These are phyloP conservation scores for Myoxocephalus aenaeus DNA, from an alignment of 2,797 vertebrate species.

Conservation along the genomic window DNA sequence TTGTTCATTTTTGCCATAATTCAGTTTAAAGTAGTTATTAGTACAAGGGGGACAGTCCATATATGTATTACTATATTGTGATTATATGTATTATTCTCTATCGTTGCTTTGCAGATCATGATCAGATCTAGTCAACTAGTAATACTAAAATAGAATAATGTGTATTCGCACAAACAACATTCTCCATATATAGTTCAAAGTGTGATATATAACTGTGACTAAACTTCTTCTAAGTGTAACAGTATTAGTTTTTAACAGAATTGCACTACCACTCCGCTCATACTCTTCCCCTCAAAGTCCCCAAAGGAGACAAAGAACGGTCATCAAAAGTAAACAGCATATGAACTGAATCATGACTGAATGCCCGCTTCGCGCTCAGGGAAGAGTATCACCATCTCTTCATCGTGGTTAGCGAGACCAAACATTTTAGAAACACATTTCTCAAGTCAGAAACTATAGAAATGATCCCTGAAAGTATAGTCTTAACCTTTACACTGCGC, in stretches of 20 bases:
- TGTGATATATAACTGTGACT: too few relatives aligned
- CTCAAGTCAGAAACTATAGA: constrained; percentile 80
- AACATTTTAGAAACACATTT: constrained; percentile 76
- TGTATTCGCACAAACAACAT: too few relatives aligned
- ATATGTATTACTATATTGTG: too few relatives aligned
- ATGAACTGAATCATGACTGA: background rate
- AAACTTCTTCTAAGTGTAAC: too few relatives aligned
- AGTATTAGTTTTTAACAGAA: fast-evolving
- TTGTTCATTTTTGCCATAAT: too few relatives aligned
- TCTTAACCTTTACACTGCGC: fast-evolving
- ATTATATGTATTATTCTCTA: too few relatives aligned
- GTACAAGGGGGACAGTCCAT: too few relatives aligned
- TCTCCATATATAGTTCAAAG: too few relatives aligned
- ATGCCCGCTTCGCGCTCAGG: constrained; percentile 61
- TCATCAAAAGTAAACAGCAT: constrained; percentile 68
- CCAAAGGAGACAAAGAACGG: constrained; percentile 35
- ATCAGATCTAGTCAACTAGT: too few relatives aligned
- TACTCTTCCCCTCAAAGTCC: constrained; percentile 16
- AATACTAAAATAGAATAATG: too few relatives aligned
- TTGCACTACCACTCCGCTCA: constrained; percentile 66
- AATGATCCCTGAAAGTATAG: constrained; percentile 88
- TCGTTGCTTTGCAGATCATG: too few relatives aligned
- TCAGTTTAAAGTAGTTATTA: too few relatives aligned
- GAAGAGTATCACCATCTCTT: constrained; percentile 41
- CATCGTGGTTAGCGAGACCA: constrained; percentile 78